Percentiles rank a stretch among this genome's conserved stretches.
Evolutionary conservation across 2,113 vertebrate genomes (phyloP).

Genomic region (Alces alces): DNA sequence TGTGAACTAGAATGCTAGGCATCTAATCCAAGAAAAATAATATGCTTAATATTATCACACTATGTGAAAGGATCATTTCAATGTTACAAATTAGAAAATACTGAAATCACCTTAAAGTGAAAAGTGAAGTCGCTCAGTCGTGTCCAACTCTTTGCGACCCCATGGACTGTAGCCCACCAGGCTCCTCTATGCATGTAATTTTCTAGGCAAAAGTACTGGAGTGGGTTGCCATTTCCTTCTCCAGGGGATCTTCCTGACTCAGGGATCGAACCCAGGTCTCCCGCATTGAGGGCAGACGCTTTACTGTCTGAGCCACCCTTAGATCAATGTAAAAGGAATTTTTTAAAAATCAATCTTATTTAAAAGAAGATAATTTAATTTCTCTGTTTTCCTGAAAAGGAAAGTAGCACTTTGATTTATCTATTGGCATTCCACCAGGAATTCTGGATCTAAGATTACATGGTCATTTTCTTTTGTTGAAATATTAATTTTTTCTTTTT

Average conservation of each 20-base stretch:
- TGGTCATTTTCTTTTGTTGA: constrained; percentile 42
- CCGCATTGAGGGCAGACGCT: too few species aligned
- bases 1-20: background rate
- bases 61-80: background rate
- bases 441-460: background rate
- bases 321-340: background rate
- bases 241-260: too few species aligned
- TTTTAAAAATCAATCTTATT: background rate
- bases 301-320: background rate
- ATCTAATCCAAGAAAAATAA: background rate
- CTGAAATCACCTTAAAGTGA: background rate
- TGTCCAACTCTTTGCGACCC: too few species aligned
- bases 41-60: background rate
- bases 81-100: background rate
- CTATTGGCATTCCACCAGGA: background rate
- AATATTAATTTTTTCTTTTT: background rate
- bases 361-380: background rate
- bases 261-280: too few species aligned
- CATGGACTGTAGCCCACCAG: too few species aligned
- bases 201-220: too few species aligned
- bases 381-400: background rate
- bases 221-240: too few species aligned
- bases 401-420: constrained; percentile 19
- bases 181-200: too few species aligned
- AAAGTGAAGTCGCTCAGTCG: too few species aligned